Percentiles rank a stretch among this genome's conserved stretches.
These are phyloP conservation scores for Zootoca vivipara DNA, from an alignment of 2,113 vertebrate genomes.

Conservation along the genomic window DNA sequence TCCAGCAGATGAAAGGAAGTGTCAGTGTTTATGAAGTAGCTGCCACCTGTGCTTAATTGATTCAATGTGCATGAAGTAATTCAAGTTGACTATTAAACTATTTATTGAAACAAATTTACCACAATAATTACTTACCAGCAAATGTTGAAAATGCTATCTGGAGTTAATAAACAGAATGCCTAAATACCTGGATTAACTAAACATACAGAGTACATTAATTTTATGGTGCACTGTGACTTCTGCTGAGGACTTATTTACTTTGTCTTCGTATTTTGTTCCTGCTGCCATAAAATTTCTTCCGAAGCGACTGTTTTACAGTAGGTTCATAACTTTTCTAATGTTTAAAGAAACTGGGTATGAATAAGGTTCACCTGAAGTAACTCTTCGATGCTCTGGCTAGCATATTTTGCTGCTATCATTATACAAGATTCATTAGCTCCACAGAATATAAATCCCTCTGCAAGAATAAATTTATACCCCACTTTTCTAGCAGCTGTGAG, in stretches of 20 bases:
- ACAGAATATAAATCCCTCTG: background rate
- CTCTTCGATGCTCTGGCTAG: background rate
- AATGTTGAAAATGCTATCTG: constrained; percentile 13
- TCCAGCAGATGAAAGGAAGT: constrained; percentile 1
- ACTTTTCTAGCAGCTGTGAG: background rate
- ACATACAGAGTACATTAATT: constrained; percentile 2
- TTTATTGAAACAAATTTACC: constrained; percentile 16
- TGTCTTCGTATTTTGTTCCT: constrained; percentile 9
- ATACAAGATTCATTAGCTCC: background rate
- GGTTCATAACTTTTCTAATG: background rate
- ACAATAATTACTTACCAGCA: background rate
- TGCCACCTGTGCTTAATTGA: constrained; percentile 16
- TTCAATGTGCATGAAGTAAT: background rate
- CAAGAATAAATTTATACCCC: background rate
- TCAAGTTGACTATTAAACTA: background rate
- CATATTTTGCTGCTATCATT: background rate
- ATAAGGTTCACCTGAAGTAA: background rate
- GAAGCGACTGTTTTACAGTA: background rate
- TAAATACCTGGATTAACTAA: background rate
- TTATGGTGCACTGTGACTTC: background rate
- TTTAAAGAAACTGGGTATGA: background rate
- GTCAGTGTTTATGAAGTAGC: background rate
- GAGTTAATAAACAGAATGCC: background rate
- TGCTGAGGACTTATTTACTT: background rate
- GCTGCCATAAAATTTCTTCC: background rate